A percentile compares a stretch with the other conserved stretches of the same genome.
These are phyloP conservation scores for Hemicrepidius hirtus DNA, from an alignment of 2,888 invertebrate species.

Conservation along the genomic window DNA sequence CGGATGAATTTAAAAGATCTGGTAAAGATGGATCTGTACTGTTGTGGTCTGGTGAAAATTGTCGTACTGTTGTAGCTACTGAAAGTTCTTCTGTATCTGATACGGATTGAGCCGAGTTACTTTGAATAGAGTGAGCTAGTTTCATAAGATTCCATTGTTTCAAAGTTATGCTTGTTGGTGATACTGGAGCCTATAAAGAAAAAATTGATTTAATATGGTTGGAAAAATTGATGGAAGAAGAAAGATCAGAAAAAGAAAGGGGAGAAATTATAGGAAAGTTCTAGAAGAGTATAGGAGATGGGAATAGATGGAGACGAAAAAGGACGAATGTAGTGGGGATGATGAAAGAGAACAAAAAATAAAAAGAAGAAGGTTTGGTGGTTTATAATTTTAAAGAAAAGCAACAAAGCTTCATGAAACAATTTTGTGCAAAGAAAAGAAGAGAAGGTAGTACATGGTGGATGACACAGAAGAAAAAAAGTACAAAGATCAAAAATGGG, in stretches of 20 bases:
- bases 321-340: too few species aligned
- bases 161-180: slow-evolving; percentile 56
- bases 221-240: neutral
- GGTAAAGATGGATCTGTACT: slow-evolving; percentile 68
- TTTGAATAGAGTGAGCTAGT: slow-evolving; percentile 76
- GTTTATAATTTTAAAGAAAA: too few species aligned
- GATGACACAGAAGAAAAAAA: too few species aligned
- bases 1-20: slow-evolving; percentile 76
- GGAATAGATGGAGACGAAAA: too few species aligned
- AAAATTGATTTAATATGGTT: neutral
- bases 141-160: slow-evolving; percentile 77
- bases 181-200: slow-evolving; percentile 22
- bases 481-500: too few species aligned
- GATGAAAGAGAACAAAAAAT: too few species aligned
- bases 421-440: too few species aligned
- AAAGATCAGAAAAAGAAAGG: neutral
- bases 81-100: slow-evolving; percentile 71
- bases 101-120: slow-evolving; percentile 74
- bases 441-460: too few species aligned
- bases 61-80: slow-evolving; percentile 73
- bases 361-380: too few species aligned
- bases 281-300: too few species aligned
- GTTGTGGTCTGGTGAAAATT: slow-evolving; percentile 73
- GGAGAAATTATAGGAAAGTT: too few species aligned
- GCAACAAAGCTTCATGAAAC: too few species aligned